Conservation (phyloP, 2,113 vertebrate species). For the Sceloporus tristichus region DNA sequence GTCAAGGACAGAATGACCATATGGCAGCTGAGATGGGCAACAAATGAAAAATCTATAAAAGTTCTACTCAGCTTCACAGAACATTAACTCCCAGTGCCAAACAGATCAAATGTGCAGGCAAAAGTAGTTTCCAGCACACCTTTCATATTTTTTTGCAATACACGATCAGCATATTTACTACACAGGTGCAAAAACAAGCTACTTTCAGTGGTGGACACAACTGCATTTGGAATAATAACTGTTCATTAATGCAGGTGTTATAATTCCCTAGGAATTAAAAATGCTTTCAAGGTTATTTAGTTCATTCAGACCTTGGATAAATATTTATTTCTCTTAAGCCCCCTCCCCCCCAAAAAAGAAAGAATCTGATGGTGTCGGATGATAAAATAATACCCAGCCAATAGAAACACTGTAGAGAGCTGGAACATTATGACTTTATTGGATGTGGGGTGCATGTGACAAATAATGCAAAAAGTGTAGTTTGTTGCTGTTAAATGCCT, state of each 20-base stretch:
- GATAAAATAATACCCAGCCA: too few relatives aligned
- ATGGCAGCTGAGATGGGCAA: constrained; percentile 33
- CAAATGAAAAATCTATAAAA: constrained; percentile 48
- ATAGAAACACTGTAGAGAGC: background rate
- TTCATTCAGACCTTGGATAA: background rate
- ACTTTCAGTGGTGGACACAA: constrained; percentile 30
- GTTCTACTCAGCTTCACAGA: constrained; percentile 47
- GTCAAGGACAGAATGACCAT: constrained; percentile 50
- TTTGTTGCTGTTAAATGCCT: too few relatives aligned
- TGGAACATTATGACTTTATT: background rate
- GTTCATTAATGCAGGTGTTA: constrained; percentile 28
- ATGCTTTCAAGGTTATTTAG: background rate
- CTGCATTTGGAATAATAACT: constrained; percentile 47
- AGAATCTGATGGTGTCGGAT: background rate
- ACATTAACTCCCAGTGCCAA: constrained; percentile 52
- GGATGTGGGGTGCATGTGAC: background rate
- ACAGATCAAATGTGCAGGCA: constrained; percentile 40
- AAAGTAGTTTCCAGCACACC: constrained; percentile 51
- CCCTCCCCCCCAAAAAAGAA: too few relatives aligned
- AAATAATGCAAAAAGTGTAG: background rate
- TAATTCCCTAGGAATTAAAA: constrained; percentile 45
- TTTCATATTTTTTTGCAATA: constrained; percentile 49
- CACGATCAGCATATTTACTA: constrained; percentile 58
- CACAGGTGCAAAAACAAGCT: background rate
- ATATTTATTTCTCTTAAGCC: background rate